These are phyloP conservation scores for Numida meleagris DNA, from an alignment of 2,113 vertebrate species.

Conservation along the genomic window DNA sequence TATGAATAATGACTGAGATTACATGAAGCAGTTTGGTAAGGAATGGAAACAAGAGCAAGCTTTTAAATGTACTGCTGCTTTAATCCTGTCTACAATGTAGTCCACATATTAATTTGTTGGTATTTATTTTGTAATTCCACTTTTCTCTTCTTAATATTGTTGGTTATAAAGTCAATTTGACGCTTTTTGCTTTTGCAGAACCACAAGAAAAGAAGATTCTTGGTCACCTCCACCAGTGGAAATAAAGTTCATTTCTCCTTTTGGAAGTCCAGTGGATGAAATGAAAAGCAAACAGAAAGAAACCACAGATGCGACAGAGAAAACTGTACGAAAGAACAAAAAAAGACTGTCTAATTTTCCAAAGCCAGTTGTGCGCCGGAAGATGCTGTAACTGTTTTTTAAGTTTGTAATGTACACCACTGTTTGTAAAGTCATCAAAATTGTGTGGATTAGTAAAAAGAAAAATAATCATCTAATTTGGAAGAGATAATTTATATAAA, in stretches of 20 bases:
- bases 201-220: constrained; percentile 56
- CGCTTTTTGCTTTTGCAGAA: constrained; percentile 66
- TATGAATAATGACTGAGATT: neutral
- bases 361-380: constrained; percentile 90
- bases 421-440: constrained; percentile 80
- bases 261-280: constrained; percentile 79
- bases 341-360: constrained; percentile 85
- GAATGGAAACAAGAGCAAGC: neutral
- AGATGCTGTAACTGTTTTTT: constrained; percentile 86
- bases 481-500: constrained; percentile 88
- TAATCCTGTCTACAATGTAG: neutral
- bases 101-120: neutral
- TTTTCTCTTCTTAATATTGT: neutral
- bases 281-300: constrained; percentile 69
- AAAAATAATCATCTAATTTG: constrained; percentile 76
- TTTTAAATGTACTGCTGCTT: neutral
- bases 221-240: constrained; percentile 81
- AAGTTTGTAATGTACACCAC: constrained; percentile 76
- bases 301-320: constrained; percentile 49
- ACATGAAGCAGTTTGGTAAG: neutral
- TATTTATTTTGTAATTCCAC: neutral
- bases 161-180: neutral
- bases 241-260: constrained; percentile 88
- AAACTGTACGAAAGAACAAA: constrained; percentile 79
- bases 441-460: constrained; percentile 73